A percentile compares a stretch with the other conserved stretches of the same genome.
Evolutionary conservation across 2,888 invertebrate genomes (phyloP).

Genomic region (Brachyptera putata): DNA sequence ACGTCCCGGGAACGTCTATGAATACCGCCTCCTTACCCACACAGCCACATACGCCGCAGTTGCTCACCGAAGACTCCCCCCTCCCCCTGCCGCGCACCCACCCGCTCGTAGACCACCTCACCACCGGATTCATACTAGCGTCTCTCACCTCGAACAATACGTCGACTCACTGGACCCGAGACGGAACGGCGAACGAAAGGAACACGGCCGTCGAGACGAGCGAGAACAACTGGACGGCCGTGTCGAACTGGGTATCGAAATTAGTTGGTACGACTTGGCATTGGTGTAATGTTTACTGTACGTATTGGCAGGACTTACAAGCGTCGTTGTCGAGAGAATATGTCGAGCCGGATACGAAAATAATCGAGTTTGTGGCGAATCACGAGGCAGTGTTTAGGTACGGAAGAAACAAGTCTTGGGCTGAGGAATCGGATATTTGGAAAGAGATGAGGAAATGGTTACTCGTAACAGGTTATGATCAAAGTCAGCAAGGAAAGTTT

Average conservation of each 20-base stretch:
- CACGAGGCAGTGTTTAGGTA: neutral
- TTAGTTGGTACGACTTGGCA: neutral
- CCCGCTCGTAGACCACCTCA: neutral
- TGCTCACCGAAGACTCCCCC: neutral
- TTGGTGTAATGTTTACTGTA: neutral
- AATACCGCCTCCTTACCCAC: neutral
- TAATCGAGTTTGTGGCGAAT: neutral
- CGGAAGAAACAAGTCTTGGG: neutral
- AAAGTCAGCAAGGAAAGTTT: conserved; percentile 8
- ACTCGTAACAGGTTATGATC: neutral
- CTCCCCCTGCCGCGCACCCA: neutral
- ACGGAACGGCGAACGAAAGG: too few species aligned
- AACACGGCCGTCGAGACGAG: too few species aligned
- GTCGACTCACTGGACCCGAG: too few species aligned
- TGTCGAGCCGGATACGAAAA: neutral
- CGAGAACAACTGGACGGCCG: neutral
- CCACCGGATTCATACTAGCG: neutral
- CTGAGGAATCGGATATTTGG: neutral
- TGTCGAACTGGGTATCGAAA: neutral
- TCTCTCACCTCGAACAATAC: too few species aligned
- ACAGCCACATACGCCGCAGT: neutral
- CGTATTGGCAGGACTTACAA: neutral
- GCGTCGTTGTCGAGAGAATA: neutral
- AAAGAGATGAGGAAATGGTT: neutral
- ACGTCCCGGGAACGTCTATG: conserved; percentile 35